Evolutionary conservation across 2,797 vertebrate species (phyloP).

Genomic region (Eremophila alpestris): DNA sequence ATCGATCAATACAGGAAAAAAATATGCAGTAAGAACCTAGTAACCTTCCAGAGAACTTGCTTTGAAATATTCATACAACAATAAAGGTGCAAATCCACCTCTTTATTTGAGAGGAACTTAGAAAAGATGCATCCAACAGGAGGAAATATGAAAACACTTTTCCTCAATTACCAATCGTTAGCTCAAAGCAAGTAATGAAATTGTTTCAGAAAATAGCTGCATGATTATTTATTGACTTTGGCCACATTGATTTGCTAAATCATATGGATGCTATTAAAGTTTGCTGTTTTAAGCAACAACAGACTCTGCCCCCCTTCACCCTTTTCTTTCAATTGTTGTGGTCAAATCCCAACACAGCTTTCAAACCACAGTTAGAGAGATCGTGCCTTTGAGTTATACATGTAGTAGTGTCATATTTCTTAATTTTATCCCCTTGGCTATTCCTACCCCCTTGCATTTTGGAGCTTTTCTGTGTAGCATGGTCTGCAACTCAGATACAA

Average conservation of each 20-base stretch:
- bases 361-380: slow-evolving; percentile 64
- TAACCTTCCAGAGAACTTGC: slow-evolving; percentile 45
- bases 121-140: slow-evolving; percentile 3
- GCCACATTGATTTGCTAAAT: slow-evolving; percentile 74
- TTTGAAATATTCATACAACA: slow-evolving; percentile 49
- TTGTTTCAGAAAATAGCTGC: slow-evolving; percentile 75
- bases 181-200: slow-evolving; percentile 72
- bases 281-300: slow-evolving; percentile 74
- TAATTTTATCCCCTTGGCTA: background rate
- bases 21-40: background rate
- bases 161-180: slow-evolving; percentile 61
- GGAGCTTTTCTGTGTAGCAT: slow-evolving; percentile 41
- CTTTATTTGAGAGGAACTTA: slow-evolving; percentile 30
- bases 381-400: slow-evolving; percentile 33
- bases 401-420: slow-evolving; percentile 57
- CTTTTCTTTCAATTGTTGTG: slow-evolving; percentile 67
- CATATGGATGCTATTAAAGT: slow-evolving; percentile 79
- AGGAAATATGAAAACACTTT: slow-evolving; percentile 51
- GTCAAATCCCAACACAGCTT: slow-evolving; percentile 69
- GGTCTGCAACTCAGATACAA: slow-evolving; percentile 1
- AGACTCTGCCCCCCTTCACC: background rate
- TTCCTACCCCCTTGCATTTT: slow-evolving; percentile 15
- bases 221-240: slow-evolving; percentile 80
- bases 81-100: slow-evolving; percentile 12
- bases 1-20: slow-evolving; percentile 11